Evolutionary conservation across 30 jellyfish, hydroid and myxozoan species (phyloP).

Genomic region (Pseudorhiza aurosa): DNA sequence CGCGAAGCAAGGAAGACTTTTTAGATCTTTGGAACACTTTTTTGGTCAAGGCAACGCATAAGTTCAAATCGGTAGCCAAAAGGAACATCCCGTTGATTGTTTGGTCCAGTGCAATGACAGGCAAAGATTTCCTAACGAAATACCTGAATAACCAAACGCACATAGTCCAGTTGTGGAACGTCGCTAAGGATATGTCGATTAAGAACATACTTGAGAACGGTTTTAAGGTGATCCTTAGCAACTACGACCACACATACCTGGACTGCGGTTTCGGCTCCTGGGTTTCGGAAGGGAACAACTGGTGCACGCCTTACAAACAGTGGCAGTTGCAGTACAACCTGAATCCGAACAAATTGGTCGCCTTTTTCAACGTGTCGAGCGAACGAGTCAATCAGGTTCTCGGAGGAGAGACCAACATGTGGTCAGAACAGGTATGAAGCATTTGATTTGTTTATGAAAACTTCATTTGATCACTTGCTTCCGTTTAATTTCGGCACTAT

Average conservation of each 20-base stretch:
- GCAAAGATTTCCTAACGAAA: constrained; percentile 17
- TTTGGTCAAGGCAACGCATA: constrained; percentile 21
- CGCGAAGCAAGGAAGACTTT: constrained; percentile 43
- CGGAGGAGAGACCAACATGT: constrained; percentile 69
- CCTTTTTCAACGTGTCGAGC: constrained; percentile 28
- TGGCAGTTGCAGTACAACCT: constrained; percentile 62
- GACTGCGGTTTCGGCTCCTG: constrained; percentile 73
- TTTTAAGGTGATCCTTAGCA: constrained; percentile 41
- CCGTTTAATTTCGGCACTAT: too few species aligned
- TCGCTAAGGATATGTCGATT: constrained; percentile 27
- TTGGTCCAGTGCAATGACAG: constrained; percentile 71
- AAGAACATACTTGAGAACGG: constrained; percentile 50
- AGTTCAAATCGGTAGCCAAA: constrained; percentile 18
- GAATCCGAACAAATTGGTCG: constrained; percentile 40
- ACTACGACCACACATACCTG: constrained; percentile 50
- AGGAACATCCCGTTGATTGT: constrained; percentile 40
- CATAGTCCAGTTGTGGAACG: constrained; percentile 59
- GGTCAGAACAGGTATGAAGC: constrained; percentile 64
- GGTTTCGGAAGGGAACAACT: constrained; percentile 72
- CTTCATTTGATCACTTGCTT: background rate
- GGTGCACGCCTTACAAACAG: constrained; percentile 75
- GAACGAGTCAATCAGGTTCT: constrained; percentile 23
- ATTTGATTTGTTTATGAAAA: background rate
- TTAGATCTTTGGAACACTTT: constrained; percentile 52
- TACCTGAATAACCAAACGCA: constrained; percentile 35